A percentile compares a stretch with the other conserved stretches of the same genome.
Evolutionary conservation across 1,140 invertebrate species (phyloP).

Genomic region (Drosophila nebulosa): DNA sequence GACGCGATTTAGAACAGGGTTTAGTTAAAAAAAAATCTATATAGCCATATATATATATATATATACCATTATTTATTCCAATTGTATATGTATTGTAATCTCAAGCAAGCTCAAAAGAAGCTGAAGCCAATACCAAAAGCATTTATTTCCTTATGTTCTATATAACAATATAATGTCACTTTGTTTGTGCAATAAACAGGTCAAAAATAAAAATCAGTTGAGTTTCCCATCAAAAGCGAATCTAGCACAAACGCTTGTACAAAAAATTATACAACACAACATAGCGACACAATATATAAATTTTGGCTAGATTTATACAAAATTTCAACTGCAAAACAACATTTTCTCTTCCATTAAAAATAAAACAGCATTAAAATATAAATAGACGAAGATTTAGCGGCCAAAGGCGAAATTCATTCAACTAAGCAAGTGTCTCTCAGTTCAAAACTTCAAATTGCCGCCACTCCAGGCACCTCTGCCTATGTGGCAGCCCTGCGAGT

Average conservation of each 20-base stretch:
- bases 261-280: constrained; percentile 32
- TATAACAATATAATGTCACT: constrained; percentile 37
- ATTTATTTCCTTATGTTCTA: constrained; percentile 66
- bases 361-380: constrained; percentile 22
- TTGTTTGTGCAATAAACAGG: background rate
- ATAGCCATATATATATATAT: constrained; percentile 9
- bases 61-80: constrained; percentile 46
- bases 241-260: constrained; percentile 16
- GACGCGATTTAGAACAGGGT: constrained; percentile 1
- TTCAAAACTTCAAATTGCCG: background rate
- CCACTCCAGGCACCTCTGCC: background rate
- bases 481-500: constrained; percentile 13
- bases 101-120: constrained; percentile 39
- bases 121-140: constrained; percentile 71
- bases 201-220: constrained; percentile 14
- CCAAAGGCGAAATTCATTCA: background rate
- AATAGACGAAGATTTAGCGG: background rate
- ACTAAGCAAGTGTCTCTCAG: background rate
- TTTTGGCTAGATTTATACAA: constrained; percentile 63
- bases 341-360: constrained; percentile 53
- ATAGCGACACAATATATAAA: constrained; percentile 43
- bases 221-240: constrained; percentile 41
- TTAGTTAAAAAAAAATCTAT: background rate
- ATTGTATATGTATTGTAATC: constrained; percentile 29
- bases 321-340: constrained; percentile 64